Evolutionary conservation across 2,113 vertebrate genomes (phyloP).

Genomic region (Bubo blakistoni): DNA sequence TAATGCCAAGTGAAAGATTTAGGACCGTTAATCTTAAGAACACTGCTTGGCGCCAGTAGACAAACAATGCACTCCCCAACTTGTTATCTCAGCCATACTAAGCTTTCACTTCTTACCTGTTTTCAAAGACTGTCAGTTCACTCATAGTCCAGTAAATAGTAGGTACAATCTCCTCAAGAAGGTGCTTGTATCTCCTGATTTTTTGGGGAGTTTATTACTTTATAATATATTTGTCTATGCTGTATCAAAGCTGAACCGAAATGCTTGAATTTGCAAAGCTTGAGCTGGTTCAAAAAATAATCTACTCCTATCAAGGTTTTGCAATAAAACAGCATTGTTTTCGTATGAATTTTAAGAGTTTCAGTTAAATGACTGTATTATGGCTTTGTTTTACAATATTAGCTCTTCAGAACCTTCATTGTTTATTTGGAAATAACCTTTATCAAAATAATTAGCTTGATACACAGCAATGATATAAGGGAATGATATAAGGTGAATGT

Average conservation of each 20-base stretch:
- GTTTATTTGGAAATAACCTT: background rate
- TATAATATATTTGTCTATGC: background rate
- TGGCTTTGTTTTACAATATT: background rate
- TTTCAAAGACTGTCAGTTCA: conserved; percentile 64
- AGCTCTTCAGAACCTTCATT: background rate
- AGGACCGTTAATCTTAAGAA: conserved; percentile 69
- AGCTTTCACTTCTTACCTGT: conserved; percentile 72
- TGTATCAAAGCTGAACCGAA: background rate
- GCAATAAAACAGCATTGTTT: background rate
- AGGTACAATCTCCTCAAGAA: conserved; percentile 60
- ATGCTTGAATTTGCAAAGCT: background rate
- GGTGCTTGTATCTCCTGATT: conserved; percentile 39
- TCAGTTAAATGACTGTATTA: background rate
- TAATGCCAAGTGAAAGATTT: conserved; percentile 71
- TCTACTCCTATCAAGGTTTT: background rate
- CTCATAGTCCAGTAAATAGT: conserved; percentile 57
- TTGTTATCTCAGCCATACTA: conserved; percentile 72
- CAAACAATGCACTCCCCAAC: conserved; percentile 67
- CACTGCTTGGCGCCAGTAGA: conserved; percentile 66
- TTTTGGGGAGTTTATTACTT: background rate
- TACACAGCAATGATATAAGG: background rate
- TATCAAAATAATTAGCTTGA: background rate
- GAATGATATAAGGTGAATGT: background rate
- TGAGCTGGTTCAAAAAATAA: background rate
- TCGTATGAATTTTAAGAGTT: background rate